Conservation (phyloP, 2,797 vertebrate species). For the Australoheros facetus region DNA sequence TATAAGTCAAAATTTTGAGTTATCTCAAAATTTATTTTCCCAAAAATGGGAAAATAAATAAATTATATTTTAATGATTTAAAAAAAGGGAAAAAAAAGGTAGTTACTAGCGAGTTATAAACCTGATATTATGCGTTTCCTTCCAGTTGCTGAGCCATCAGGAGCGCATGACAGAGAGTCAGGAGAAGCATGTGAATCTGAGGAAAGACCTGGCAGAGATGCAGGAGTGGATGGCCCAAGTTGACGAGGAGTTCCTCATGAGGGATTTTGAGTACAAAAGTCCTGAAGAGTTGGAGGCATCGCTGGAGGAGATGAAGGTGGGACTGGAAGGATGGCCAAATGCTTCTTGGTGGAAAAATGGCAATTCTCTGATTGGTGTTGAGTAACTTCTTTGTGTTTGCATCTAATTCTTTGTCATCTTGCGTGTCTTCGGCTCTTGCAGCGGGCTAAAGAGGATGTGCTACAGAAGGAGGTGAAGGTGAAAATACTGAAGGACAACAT, state of each 20-base stretch:
- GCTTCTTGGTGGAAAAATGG: not conserved
- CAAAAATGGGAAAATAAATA: too few species aligned
- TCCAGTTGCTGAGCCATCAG: constrained; percentile 88
- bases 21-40: too few species aligned
- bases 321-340: not conserved
- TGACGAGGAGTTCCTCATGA: constrained; percentile 97
- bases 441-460: constrained; percentile 98
- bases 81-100: too few species aligned
- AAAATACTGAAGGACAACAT: constrained; percentile 98
- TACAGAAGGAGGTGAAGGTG: constrained; percentile 97
- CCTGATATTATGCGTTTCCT: not conserved
- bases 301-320: constrained; percentile 97
- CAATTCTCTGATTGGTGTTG: not conserved
- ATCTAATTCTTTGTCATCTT: not conserved
- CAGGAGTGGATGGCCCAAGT: constrained; percentile 97
- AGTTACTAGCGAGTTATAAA: not conserved
- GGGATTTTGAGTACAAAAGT: constrained; percentile 96
- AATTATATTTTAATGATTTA: too few species aligned
- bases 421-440: constrained; percentile 55
- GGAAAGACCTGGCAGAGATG: constrained; percentile 98
- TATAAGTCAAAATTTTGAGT: too few species aligned
- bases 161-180: constrained; percentile 87
- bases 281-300: constrained; percentile 93
- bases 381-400: not conserved
- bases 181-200: constrained; percentile 92